Evolutionary conservation across 2,888 invertebrate species (phyloP).

Genomic region (Melipona beecheii): DNA sequence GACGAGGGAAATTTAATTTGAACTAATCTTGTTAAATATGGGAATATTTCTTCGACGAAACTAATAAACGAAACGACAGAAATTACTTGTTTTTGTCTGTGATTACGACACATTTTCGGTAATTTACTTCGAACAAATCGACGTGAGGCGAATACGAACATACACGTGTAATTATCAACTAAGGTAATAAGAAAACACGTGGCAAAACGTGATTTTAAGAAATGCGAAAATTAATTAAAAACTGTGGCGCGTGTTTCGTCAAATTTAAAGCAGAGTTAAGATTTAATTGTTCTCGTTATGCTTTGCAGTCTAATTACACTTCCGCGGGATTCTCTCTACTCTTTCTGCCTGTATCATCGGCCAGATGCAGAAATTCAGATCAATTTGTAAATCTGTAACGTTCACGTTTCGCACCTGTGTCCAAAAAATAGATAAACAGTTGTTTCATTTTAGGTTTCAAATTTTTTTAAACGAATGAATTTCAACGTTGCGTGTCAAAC

Average conservation of each 20-base stretch:
- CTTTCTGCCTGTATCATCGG: not conserved
- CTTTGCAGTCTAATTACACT: conserved; percentile 24
- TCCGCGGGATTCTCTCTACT: not conserved
- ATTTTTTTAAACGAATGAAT: not conserved
- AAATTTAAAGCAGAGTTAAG: conserved; percentile 15
- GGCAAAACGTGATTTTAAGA: not conserved
- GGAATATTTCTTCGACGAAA: not conserved
- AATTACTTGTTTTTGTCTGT: not conserved
- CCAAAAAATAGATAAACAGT: not conserved
- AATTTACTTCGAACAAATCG: not conserved
- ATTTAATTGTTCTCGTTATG: conserved; percentile 43
- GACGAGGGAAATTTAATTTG: not conserved
- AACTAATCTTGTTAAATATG: not conserved
- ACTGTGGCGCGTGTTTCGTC: conserved; percentile 1
- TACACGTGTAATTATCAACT: not conserved
- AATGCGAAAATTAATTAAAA: conserved; percentile 21
- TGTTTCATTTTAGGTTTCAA: not conserved
- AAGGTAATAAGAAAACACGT: not conserved
- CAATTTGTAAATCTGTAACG: not conserved
- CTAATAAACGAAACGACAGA: not conserved
- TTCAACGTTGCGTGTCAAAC: not conserved
- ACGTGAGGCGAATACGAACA: not conserved
- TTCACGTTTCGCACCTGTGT: not conserved
- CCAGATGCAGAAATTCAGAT: not conserved
- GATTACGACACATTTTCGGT: not conserved